These are phyloP conservation scores for Plagodis pulveraria DNA, from an alignment of 2,888 invertebrate genomes.

Conservation along the genomic window DNA sequence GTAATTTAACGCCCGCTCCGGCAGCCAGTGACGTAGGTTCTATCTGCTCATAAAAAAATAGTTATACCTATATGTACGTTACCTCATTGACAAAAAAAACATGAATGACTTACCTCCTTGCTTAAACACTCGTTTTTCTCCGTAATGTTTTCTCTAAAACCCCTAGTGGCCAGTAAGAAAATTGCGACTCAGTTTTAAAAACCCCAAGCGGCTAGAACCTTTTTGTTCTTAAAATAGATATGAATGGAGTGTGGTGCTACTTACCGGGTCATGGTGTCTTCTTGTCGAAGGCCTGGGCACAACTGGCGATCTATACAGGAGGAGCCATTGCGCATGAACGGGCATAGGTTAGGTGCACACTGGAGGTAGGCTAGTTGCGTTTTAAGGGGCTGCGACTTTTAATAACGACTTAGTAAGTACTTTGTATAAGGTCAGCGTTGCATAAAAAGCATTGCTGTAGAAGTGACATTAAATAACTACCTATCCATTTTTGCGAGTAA, in stretches of 20 bases:
- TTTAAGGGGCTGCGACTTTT: conserved; percentile 15
- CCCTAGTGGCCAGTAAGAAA: not conserved
- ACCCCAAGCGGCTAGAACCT: conserved; percentile 3
- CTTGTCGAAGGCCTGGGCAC: conserved; percentile 35
- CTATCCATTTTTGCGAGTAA: no score
- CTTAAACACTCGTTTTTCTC: not conserved
- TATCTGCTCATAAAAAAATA: no score
- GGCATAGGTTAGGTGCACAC: conserved; percentile 38
- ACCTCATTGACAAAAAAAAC: no score
- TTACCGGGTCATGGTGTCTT: conserved; percentile 54
- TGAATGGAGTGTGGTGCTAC: conserved; percentile 28
- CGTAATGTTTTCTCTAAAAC: not conserved
- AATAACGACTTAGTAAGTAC: conserved; percentile 37
- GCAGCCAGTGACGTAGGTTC: no score
- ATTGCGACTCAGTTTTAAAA: no score
- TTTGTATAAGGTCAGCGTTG: conserved; percentile 14
- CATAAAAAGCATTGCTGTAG: no score
- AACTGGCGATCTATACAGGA: conserved; percentile 61
- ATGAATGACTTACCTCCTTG: not conserved
- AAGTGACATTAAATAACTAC: no score
- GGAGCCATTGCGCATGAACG: conserved; percentile 67
- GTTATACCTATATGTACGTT: no score
- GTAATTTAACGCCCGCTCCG: no score
- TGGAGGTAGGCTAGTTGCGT: not conserved
- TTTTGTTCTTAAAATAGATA: conserved; percentile 10